phyloP scores from a whole-genome alignment of 2,797 vertebrate genomes.

The Helostoma temminkii region DNA sequence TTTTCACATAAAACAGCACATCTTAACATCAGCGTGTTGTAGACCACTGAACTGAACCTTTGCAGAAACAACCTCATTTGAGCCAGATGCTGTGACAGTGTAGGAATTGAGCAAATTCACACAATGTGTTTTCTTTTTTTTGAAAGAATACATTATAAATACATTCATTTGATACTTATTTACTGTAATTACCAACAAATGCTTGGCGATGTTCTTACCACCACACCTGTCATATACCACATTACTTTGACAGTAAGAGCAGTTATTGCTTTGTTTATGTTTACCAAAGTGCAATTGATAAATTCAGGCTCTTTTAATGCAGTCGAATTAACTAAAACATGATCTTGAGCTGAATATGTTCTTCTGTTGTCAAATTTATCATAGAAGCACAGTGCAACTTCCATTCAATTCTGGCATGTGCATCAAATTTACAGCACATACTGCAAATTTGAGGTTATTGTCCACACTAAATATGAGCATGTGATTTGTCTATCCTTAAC shows the following conservation, averaged over 20 bases:
- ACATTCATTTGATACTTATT: not conserved
- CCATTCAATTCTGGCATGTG: not conserved
- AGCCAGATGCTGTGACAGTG: not conserved
- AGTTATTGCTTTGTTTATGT: too few relatives aligned
- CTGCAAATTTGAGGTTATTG: slow-evolving; percentile 21
- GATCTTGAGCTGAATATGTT: not conserved
- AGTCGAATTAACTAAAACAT: not conserved
- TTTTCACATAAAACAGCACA: slow-evolving; percentile 1
- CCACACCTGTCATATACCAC: not conserved
- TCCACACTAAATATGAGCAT: slow-evolving; percentile 20
- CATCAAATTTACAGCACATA: slow-evolving; percentile 35
- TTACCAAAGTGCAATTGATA: not conserved
- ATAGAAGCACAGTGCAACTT: not conserved
- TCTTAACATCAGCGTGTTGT: not conserved
- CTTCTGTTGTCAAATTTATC: not conserved
- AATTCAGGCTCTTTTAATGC: not conserved
- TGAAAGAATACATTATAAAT: not conserved
- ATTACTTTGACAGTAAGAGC: too few relatives aligned
- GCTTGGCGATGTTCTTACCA: not conserved
- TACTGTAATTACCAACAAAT: not conserved
- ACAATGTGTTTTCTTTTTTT: too few relatives aligned
- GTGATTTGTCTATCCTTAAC: slow-evolving; percentile 13
- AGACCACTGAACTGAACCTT: not conserved
- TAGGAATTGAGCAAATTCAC: not conserved
- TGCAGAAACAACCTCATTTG: not conserved